Base-by-base conservation (phyloP, 2,113 vertebrate genomes). In the Erinaceus europaeus region DNA sequence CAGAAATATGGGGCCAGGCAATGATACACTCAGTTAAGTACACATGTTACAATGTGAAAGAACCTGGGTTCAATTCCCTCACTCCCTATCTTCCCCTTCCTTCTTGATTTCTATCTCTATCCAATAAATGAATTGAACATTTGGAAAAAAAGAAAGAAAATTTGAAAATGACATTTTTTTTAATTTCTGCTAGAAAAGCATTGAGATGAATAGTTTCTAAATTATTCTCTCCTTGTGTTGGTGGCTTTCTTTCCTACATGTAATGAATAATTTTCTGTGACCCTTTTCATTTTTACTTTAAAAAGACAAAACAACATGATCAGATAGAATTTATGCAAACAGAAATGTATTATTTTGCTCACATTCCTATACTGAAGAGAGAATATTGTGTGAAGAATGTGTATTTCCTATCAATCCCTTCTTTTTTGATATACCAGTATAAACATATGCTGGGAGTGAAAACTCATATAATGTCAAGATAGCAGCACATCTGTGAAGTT, bases 271-370 rank as follows among this genome's bases (percentile, higher is more conserved):
- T 81, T 93, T 81, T 77, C 11, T 84, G 21, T 84, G 29, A 78
- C 68, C 5, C 32, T 89, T 91, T 81, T 84, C 74, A 90, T 72
- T 84, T 86, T 78, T 64, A 55, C 36, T 57, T 11, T 92, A 76
- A 85, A 74, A 91, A 89, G 65, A 50, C 18, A 88, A 55, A 88
- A 55, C 53, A 50, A 89, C 89, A 48, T 64, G 82, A 57, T 48
- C 48, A 85, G 82, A 61, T 59, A 89, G 29, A 85, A 83, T 68
- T 18, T 15, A 87, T 73, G 93, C 71, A 87, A 69, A 75, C 6
- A 85, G 74, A 74, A 85, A 64, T 59, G 4, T 14, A 78, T 59
- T 89, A 29, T 68, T 84, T 68, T 81, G 48, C 40, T 71, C 23
- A 57, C 5, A 52, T 85, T 89, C 29, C 10, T 52, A 25, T 72